Evolutionary conservation across 1,140 invertebrate species (phyloP).

Genomic region (Thalassaphorura encarpata): DNA sequence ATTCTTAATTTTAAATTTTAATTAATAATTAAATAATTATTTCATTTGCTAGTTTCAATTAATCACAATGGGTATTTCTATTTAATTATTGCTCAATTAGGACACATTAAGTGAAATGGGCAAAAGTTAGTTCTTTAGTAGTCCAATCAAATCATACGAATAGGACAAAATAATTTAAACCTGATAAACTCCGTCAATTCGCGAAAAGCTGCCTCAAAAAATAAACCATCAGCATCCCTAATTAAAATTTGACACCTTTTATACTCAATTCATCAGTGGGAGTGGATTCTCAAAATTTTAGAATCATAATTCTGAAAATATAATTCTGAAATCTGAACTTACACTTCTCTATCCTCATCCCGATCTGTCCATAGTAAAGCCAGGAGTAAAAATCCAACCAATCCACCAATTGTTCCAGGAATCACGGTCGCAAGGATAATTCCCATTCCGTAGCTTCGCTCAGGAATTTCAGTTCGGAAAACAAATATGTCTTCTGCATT

Average conservation of each 20-base stretch:
- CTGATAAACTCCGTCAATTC: conserved; percentile 23
- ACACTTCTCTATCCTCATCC: conserved; percentile 25
- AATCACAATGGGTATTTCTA: neutral
- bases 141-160: neutral
- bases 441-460: conserved; percentile 23
- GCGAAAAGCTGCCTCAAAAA: conserved; percentile 31
- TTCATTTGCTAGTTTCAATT: neutral
- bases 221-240: conserved; percentile 28
- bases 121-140: neutral
- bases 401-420: conserved; percentile 22
- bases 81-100: too few species aligned
- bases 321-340: too few species aligned
- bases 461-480: conserved; percentile 22
- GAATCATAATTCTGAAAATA: neutral
- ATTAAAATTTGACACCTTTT: too few species aligned
- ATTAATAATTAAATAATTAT: neutral
- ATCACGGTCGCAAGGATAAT: conserved; percentile 18
- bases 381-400: conserved; percentile 27
- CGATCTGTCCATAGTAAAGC: conserved; percentile 25
- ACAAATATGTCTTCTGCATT: conserved; percentile 9
- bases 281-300: too few species aligned
- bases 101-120: neutral
- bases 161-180: conserved; percentile 17
- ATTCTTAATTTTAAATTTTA: neutral
- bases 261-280: neutral